Evolutionary conservation across 2,113 vertebrate genomes (phyloP).

Genomic region (Thymallus thymallus): DNA sequence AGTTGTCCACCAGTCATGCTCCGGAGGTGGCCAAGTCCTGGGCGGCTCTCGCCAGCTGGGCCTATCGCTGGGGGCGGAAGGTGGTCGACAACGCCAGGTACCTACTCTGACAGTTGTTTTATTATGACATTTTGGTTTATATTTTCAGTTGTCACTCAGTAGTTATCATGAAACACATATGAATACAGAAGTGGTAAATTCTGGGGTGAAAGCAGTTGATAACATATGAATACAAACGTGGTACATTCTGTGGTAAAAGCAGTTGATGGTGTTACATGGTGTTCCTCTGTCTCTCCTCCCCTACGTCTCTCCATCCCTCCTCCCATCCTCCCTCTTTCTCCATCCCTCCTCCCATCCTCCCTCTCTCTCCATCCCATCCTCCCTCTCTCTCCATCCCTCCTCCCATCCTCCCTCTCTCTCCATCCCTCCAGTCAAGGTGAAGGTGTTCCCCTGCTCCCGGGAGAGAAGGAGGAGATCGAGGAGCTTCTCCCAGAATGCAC

Average conservation of each 20-base stretch:
- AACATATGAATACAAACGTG: no score
- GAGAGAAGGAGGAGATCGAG: conserved; percentile 92
- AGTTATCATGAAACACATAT: no score
- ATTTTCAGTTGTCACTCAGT: no score
- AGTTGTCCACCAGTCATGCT: conserved; percentile 90
- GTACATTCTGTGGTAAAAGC: no score
- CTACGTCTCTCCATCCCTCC: background rate
- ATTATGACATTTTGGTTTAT: no score
- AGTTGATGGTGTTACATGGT: no score
- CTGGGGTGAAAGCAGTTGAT: no score
- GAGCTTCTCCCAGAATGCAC: conserved; percentile 85
- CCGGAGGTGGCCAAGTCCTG: conserved; percentile 97
- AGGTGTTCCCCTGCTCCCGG: conserved; percentile 89
- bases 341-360: no score
- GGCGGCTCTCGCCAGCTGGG: conserved; percentile 96
- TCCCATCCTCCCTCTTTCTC: background rate
- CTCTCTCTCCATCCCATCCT: background rate
- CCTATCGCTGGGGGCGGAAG: conserved; percentile 97
- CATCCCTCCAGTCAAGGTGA: conserved; percentile 86
- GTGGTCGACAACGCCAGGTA: conserved; percentile 98
- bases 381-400: background rate
- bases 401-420: background rate
- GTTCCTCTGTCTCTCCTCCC: background rate
- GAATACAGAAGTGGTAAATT: no score
- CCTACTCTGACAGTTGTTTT: conserved; percentile 27